phyloP scores from a whole-genome alignment of 2,797 vertebrate genomes.

The Cynopterus sphinx region DNA sequence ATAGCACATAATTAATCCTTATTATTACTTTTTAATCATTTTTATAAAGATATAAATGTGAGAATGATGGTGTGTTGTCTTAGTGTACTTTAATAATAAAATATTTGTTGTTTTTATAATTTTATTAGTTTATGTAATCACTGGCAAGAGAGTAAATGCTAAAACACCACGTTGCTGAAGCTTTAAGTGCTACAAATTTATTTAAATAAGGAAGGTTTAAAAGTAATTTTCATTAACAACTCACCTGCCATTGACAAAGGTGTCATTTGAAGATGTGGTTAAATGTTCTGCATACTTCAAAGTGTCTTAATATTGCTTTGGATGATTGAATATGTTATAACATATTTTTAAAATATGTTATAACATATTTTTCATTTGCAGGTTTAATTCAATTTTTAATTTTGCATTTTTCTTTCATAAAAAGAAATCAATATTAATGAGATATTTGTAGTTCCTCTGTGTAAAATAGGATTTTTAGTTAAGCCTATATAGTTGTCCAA shows the following conservation, averaged over 20 bases:
- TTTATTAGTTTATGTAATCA: slow-evolving; percentile 9
- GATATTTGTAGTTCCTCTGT: neutral
- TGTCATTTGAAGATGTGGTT: neutral
- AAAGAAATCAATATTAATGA: slow-evolving; percentile 43
- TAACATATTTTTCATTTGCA: neutral
- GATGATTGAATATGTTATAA: neutral
- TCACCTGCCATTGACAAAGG: neutral
- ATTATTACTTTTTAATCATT: slow-evolving; percentile 18
- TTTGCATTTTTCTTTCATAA: slow-evolving; percentile 21
- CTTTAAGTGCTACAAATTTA: neutral
- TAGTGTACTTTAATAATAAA: slow-evolving; percentile 10
- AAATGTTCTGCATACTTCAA: neutral
- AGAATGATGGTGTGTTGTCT: neutral
- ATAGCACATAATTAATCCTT: slow-evolving; percentile 1
- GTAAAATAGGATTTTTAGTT: slow-evolving; percentile 40
- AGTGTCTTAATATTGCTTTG: neutral
- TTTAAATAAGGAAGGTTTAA: slow-evolving; percentile 10
- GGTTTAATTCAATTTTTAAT: slow-evolving; percentile 32
- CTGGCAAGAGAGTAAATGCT: neutral
- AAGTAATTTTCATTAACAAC: neutral
- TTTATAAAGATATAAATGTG: neutral
- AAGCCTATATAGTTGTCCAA: neutral
- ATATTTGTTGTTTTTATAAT: neutral
- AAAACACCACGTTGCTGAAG: neutral
- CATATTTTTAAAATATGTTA: neutral